Percentiles rank a stretch among this genome's conserved stretches.
These are phyloP conservation scores for Helicolenus hilgendorfi DNA, from an alignment of 2,797 vertebrate species.

Conservation along the genomic window DNA sequence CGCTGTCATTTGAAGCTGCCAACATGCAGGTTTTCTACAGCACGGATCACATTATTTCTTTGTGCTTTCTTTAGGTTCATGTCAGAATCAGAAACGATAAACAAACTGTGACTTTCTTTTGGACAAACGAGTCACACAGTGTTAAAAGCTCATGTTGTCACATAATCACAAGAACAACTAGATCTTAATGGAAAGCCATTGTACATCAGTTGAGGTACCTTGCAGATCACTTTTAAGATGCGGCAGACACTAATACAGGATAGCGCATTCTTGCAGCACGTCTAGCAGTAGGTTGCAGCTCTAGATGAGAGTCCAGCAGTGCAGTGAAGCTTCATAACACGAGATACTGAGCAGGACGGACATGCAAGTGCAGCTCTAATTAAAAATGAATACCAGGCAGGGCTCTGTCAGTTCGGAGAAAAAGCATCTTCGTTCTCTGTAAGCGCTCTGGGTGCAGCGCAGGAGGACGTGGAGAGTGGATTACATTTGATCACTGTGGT, in stretches of 20 bases:
- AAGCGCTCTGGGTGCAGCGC: not conserved
- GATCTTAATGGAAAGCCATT: not conserved
- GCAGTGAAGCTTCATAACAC: not conserved
- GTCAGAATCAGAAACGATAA: not conserved
- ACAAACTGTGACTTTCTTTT: not conserved
- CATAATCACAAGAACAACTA: not conserved
- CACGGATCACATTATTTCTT: not conserved
- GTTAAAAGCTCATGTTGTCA: not conserved
- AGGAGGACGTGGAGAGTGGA: not conserved
- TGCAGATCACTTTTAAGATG: not conserved
- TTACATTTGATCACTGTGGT: constrained; percentile 20
- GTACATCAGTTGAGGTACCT: no score
- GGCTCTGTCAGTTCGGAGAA: not conserved
- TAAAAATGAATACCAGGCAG: constrained; percentile 32
- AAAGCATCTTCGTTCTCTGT: not conserved
- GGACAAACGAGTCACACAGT: not conserved
- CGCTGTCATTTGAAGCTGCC: no score
- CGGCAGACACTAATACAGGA: not conserved
- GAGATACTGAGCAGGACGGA: constrained; percentile 15
- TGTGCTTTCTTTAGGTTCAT: not conserved
- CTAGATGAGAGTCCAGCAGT: not conserved
- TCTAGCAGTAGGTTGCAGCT: not conserved
- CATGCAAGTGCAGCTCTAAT: constrained; percentile 33
- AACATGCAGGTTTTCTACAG: no score
- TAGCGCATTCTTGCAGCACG: not conserved